Evolutionary conservation across 2,888 invertebrate genomes (phyloP).

Genomic region (Spisula solida): DNA sequence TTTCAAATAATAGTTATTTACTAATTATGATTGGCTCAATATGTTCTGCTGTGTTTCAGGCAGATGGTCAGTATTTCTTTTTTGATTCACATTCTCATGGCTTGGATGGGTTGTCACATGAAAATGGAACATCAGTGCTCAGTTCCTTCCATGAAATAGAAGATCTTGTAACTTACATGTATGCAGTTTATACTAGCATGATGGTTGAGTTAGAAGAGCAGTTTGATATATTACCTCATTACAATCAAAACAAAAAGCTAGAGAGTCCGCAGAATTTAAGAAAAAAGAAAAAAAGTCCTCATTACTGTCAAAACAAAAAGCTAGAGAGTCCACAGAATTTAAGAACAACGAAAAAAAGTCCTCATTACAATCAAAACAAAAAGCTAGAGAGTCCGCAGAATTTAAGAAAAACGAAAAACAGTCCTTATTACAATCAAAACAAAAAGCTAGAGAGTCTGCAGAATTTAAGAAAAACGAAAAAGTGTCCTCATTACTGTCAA

Average conservation of each 20-base stretch:
- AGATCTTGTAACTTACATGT: slow-evolving; percentile 46
- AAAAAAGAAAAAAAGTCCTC: too few species aligned
- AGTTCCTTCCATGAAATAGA: slow-evolving; percentile 36
- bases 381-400: too few species aligned
- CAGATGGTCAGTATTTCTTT: background rate
- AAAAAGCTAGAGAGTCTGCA: too few species aligned
- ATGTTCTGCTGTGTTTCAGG: slow-evolving; percentile 43
- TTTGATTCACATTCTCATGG: slow-evolving; percentile 60
- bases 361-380: background rate
- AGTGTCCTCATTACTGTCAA: too few species aligned
- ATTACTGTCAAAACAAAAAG: too few species aligned
- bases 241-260: background rate
- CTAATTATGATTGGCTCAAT: slow-evolving; percentile 40
- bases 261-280: too few species aligned
- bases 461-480: too few species aligned
- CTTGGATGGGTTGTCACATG: slow-evolving; percentile 29
- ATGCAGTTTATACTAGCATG: slow-evolving; percentile 54
- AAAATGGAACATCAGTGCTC: slow-evolving; percentile 53
- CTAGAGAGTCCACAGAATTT: background rate
- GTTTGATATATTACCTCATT: slow-evolving; percentile 41
- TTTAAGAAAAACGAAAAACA: too few species aligned
- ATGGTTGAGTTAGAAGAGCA: slow-evolving; percentile 43
- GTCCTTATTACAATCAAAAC: too few species aligned
- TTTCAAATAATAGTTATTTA: background rate
- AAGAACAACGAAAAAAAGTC: background rate